A percentile compares a stretch with the other conserved stretches of the same genome.
Evolutionary conservation across 2,113 vertebrate species (phyloP).

Genomic region (Chamaetylas fuelleborni): DNA sequence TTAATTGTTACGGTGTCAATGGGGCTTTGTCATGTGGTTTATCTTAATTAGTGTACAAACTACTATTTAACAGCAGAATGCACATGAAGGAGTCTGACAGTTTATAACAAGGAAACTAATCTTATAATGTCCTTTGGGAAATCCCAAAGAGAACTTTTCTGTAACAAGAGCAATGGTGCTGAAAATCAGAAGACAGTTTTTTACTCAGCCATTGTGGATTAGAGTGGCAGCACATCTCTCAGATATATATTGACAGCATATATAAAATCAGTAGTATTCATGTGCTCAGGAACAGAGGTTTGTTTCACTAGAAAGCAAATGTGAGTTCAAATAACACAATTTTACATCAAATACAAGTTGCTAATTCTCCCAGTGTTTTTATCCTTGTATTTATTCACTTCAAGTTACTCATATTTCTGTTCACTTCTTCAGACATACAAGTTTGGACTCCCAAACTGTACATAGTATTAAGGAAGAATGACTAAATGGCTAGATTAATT

Average conservation of each 20-base stretch:
- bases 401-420: background rate
- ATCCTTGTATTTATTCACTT: background rate
- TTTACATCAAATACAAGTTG: background rate
- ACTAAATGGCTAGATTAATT: background rate
- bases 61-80: constrained; percentile 49
- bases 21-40: background rate
- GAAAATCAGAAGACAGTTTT: background rate
- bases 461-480: background rate
- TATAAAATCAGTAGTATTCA: background rate
- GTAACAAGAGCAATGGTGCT: background rate
- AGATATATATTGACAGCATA: background rate
- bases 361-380: background rate
- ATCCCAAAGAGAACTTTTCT: background rate
- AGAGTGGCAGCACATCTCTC: background rate
- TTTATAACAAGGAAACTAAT: constrained; percentile 20
- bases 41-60: constrained; percentile 41
- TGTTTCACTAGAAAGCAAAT: background rate
- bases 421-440: background rate
- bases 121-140: constrained; percentile 12
- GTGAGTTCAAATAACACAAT: background rate
- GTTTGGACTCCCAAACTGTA: background rate
- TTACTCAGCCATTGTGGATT: background rate
- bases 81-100: background rate
- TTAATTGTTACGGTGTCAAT: constrained; percentile 5
- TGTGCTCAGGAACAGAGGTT: background rate